Percentiles rank a stretch among this genome's conserved stretches.
Conservation (phyloP, 92 coral and sea anemone genomes). For the Heliopora coerulea region DNA sequence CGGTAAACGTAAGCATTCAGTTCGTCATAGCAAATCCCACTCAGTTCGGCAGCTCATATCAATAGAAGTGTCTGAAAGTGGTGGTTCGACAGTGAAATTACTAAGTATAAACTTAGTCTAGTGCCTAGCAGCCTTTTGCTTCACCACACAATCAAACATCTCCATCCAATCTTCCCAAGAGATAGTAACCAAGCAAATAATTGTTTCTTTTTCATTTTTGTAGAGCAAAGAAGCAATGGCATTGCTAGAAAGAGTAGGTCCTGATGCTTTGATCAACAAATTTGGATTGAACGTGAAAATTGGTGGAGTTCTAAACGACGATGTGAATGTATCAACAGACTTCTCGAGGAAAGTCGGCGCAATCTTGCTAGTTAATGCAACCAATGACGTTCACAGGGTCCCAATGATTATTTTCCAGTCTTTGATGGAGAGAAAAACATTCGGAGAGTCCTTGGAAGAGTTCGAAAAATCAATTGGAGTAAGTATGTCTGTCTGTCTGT, state of each 20-base stretch:
- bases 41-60: too few relatives aligned
- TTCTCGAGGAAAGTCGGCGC: slow-evolving; percentile 10
- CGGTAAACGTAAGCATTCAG: too few relatives aligned
- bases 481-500: slow-evolving; percentile 31
- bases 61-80: too few relatives aligned
- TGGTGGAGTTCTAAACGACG: slow-evolving; percentile 45
- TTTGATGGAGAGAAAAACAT: slow-evolving; percentile 55
- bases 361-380: slow-evolving; percentile 9
- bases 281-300: slow-evolving; percentile 68
- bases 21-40: too few relatives aligned
- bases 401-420: slow-evolving; percentile 85
- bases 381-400: slow-evolving; percentile 52
- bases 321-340: slow-evolving; percentile 21
- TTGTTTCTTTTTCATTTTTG: neutral
- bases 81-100: too few relatives aligned
- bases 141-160: too few relatives aligned
- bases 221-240: slow-evolving; percentile 60
- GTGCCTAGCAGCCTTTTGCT: too few relatives aligned
- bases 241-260: slow-evolving; percentile 67
- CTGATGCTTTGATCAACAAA: slow-evolving; percentile 81
- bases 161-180: too few relatives aligned
- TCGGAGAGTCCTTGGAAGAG: slow-evolving; percentile 60
- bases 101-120: too few relatives aligned
- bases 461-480: slow-evolving; percentile 83
- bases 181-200: neutral